These are phyloP conservation scores for Nemoura dubitans DNA, from an alignment of 2,888 invertebrate species.

Conservation along the genomic window DNA sequence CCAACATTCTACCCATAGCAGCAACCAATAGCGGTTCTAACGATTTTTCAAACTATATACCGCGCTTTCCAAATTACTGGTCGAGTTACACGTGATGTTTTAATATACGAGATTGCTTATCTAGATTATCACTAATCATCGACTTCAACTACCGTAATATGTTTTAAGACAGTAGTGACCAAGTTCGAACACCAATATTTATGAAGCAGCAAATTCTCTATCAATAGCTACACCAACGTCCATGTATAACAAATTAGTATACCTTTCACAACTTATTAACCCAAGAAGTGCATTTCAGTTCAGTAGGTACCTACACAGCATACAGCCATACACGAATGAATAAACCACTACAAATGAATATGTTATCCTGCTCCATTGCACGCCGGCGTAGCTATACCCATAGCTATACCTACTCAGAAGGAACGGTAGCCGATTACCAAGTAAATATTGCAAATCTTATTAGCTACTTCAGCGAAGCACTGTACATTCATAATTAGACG, in stretches of 20 bases:
- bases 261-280: neutral
- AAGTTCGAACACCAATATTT: too few species aligned
- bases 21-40: neutral
- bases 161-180: neutral
- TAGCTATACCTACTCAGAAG: neutral
- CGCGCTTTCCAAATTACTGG: neutral
- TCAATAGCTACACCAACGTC: neutral
- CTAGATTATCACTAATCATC: neutral
- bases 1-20: neutral
- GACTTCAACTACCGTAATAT: neutral
- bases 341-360: conserved; percentile 5
- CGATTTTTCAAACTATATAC: neutral
- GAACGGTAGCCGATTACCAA: neutral
- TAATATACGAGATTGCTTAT: too few species aligned
- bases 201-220: neutral
- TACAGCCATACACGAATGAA: neutral
- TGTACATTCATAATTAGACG: neutral
- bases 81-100: neutral
- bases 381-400: too few species aligned
- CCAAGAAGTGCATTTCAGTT: neutral
- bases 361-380: neutral
- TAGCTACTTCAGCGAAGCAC: neutral
- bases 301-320: neutral
- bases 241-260: neutral
- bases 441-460: conserved; percentile 12